Evolutionary conservation across 2,797 vertebrate genomes (phyloP), one percentile per base, ranked within the genome.

Genomic region (Carduelis carduelis): DNA sequence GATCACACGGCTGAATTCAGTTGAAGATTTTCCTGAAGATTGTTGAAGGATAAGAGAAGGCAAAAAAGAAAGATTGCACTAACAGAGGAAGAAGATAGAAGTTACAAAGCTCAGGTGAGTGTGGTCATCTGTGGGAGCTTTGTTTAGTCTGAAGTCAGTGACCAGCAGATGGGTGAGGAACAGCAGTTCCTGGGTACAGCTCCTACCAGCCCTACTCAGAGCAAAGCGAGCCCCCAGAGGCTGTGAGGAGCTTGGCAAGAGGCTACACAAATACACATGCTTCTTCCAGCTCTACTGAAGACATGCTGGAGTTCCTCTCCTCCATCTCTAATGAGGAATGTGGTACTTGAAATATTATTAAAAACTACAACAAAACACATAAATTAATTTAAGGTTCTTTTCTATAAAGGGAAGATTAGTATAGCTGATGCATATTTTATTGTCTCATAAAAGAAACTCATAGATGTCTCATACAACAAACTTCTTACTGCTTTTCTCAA

Each of bases 401-500:
- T 71, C 32, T 43, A 43, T 34, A 64, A 90, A 64, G n/a, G 30
- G 64, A 83, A 53, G 3, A 50, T 37, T 27, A 71, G 14, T 53
- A 74, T 14, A 59, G 30, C 9, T 35, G 27, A 74, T 57, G 35
- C 1, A 24, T 28, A 30, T 46, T 88, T 72, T 60, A 60, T 14
- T 2, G 0, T 14, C 35, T 69, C 46, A 63, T n/a, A 23, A 4
- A 77, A 89, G 28, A 61, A 94, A 63, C 37, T 87, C 52, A 55
- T 71, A 81, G n/a, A 82, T 63, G 71, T 76, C 35, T 65, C 43
- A 66, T 27, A 32, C 4, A 80, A 89, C 32, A 65, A 93, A 66
- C 39, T 85, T 92, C 65, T 85, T 53, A 50, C 35, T 89, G 79
- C n/a, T 24, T 85, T 91, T 95, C 85, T 61, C 39, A 81, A 87